A percentile compares a stretch with the other conserved stretches of the same genome.
Conservation (phyloP, 1,140 invertebrate genomes). For the Drosophila eugracilis region DNA sequence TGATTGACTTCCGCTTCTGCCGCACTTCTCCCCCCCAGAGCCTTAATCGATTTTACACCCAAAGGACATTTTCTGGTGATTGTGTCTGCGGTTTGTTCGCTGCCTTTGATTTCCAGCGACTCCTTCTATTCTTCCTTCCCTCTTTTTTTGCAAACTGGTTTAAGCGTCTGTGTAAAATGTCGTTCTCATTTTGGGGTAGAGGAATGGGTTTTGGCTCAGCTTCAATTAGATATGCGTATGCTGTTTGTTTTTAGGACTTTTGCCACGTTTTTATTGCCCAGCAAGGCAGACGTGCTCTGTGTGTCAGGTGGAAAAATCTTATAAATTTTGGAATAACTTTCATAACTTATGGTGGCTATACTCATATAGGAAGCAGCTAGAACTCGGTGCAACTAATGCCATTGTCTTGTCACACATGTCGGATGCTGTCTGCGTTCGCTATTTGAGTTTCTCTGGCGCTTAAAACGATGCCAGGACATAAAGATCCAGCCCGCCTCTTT, state of each 20-base stretch:
- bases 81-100: conserved; percentile 76
- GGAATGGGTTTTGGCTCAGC: conserved; percentile 27
- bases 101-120: conserved; percentile 66
- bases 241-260: conserved; percentile 62
- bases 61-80: conserved; percentile 78
- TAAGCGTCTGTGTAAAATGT: conserved; percentile 60
- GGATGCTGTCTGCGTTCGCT: conserved; percentile 41
- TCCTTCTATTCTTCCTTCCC: neutral
- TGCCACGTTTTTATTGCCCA: conserved; percentile 71
- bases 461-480: conserved; percentile 26
- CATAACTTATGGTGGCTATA: conserved; percentile 62
- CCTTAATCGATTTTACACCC: conserved; percentile 83
- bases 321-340: conserved; percentile 80
- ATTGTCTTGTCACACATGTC: conserved; percentile 53
- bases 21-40: conserved; percentile 31
- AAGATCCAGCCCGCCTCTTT: neutral
- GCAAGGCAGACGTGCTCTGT: conserved; percentile 61
- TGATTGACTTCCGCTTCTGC: conserved; percentile 79
- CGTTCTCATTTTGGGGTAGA: conserved; percentile 3
- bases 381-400: conserved; percentile 46
- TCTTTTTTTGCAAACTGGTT: conserved; percentile 36
- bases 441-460: conserved; percentile 29
- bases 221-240: conserved; percentile 78
- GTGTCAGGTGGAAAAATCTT: conserved; percentile 56
- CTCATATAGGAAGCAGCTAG: conserved; percentile 5